Evolutionary conservation across 1,140 invertebrate genomes (phyloP).

Genomic region (Penaeus vannamei): DNA sequence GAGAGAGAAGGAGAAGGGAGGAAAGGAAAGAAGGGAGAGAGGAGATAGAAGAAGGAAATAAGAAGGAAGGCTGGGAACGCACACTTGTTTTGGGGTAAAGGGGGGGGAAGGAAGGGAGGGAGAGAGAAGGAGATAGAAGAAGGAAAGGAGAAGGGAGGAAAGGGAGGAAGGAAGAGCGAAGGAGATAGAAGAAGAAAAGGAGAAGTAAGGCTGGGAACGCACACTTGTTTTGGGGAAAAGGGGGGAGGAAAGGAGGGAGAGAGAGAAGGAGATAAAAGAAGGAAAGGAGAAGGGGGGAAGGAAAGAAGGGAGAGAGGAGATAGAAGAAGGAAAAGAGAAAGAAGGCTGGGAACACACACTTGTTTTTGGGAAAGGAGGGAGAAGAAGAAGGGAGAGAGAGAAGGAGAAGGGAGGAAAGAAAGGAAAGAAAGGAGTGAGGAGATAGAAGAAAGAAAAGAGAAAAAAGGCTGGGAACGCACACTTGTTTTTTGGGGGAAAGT

Average conservation of each 20-base stretch:
- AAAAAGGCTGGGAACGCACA: background rate
- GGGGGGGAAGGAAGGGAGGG: background rate
- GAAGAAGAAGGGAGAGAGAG: conserved; percentile 20
- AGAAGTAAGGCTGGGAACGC: background rate
- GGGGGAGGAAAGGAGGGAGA: background rate
- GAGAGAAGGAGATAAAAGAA: background rate
- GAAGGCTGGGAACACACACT: background rate
- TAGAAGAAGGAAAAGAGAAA: background rate
- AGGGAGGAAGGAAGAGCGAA: background rate
- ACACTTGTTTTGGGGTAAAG: background rate
- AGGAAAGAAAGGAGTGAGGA: conserved; percentile 2
- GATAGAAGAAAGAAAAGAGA: conserved; percentile 16
- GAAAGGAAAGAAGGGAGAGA: background rate
- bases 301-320: background rate
- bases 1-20: conserved; percentile 13
- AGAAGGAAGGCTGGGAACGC: background rate
- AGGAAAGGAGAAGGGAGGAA: background rate
- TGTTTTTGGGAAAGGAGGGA: background rate
- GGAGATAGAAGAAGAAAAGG: background rate
- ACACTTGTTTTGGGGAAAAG: background rate
- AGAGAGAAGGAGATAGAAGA: background rate
- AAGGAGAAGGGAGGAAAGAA: background rate
- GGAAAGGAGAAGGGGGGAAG: background rate
- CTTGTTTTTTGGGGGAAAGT: background rate
- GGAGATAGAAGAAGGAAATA: background rate